These are phyloP conservation scores for Sternarchorhynchus goeldii DNA, from an alignment of 2,797 vertebrate species.

Conservation along the genomic window DNA sequence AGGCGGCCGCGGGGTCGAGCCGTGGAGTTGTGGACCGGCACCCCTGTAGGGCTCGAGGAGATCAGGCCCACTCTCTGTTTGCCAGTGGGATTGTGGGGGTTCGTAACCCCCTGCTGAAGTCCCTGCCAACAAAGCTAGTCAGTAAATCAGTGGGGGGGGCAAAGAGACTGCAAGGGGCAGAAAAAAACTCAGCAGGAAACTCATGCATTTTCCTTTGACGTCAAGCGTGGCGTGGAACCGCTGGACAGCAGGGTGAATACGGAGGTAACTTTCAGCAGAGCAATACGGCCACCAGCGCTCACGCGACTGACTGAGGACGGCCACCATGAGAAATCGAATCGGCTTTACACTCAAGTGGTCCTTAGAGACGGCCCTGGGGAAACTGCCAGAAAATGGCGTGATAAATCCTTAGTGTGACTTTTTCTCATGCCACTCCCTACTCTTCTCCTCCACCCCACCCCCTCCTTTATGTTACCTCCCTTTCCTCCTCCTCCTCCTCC, in stretches of 20 bases:
- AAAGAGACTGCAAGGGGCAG: constrained; percentile 43
- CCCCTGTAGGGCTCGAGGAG: constrained; percentile 56
- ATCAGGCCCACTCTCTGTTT: constrained; percentile 81
- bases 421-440: not conserved
- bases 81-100: constrained; percentile 74
- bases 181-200: constrained; percentile 57
- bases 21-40: too few relatives aligned
- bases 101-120: constrained; percentile 66
- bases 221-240: constrained; percentile 54
- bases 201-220: constrained; percentile 57
- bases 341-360: constrained; percentile 45
- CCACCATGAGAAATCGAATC: constrained; percentile 50
- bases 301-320: constrained; percentile 14
- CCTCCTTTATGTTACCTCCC: not conserved
- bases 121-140: constrained; percentile 63
- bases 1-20: too few relatives aligned
- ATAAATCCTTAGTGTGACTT: constrained; percentile 8
- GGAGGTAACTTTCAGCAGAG: constrained; percentile 48
- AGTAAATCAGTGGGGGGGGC: constrained; percentile 57
- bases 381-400: constrained; percentile 40
- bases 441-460: constrained; percentile 2
- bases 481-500: not conserved
- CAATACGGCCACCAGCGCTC: constrained; percentile 49
- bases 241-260: constrained; percentile 40
- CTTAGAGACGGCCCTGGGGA: constrained; percentile 42